These are phyloP conservation scores for Tragopan temminckii DNA, from an alignment of 2,797 vertebrate species.

Conservation along the genomic window DNA sequence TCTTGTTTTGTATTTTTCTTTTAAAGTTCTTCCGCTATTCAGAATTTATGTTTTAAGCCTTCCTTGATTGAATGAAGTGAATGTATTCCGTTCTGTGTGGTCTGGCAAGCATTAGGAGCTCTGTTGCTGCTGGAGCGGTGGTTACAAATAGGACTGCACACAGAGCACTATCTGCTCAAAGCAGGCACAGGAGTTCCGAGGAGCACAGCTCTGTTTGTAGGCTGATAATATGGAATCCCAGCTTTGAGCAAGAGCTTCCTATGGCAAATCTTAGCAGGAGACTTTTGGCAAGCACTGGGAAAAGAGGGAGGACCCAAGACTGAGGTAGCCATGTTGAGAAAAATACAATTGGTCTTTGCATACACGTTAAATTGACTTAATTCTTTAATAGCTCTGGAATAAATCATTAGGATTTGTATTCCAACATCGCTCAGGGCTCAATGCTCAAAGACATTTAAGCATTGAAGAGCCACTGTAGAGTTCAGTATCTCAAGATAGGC, in stretches of 20 bases:
- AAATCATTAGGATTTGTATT: neutral
- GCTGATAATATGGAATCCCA: neutral
- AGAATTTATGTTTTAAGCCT: neutral
- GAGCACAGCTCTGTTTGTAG: neutral
- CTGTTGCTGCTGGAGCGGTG: neutral
- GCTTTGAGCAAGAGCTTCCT: neutral
- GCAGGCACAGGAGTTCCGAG: neutral
- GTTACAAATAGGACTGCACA: neutral
- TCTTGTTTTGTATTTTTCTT: neutral
- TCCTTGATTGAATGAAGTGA: neutral
- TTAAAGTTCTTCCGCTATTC: neutral
- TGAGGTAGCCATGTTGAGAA: neutral
- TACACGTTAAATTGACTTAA: neutral
- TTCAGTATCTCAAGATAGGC: neutral
- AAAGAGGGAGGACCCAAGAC: neutral
- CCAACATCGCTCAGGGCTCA: neutral
- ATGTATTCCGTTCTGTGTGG: neutral
- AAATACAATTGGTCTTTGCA: neutral
- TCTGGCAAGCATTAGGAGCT: neutral
- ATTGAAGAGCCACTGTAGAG: neutral
- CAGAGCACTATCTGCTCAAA: neutral
- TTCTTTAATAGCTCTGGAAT: neutral
- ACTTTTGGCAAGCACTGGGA: neutral
- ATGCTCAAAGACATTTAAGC: neutral
- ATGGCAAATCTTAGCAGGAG: neutral